Base-by-base conservation (phyloP, 2,888 invertebrate species). In the Drosophila neutralis region DNA sequence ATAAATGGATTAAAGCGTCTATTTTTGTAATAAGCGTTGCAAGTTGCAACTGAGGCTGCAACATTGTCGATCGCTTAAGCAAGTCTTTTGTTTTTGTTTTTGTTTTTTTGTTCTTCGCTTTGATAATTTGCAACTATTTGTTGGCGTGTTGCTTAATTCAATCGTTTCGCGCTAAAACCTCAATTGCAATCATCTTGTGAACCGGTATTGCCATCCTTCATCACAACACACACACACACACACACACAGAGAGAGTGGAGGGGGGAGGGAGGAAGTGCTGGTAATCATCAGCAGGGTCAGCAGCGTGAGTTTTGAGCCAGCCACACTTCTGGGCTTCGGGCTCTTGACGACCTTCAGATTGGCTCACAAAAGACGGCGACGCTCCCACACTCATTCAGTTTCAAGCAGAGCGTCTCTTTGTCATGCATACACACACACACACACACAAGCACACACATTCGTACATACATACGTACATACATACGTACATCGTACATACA, bases 321-420 rank as follows among this genome's bases (percentile, higher is more conserved):
- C 60, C 48, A 56, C 58, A 73, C 56, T 63, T 70, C 52, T 45
- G 73, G 62, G 53, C 66, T 65, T 74, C 57, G 77, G 74, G 74
- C 45, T 45, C 77, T 77, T 74, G 78, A 77, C 78, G 77, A 77
- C 77, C 77, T 77, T 77, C 77, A 77, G 79, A 78, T 74, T 77
- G 78, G 70, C 79, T 62, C 78, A 78, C 73, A 73, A 78, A 70
- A 77, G 78, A 76, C 45, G 59, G 78, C 78, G 60, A 69, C 78
- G 78, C 76, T 77, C 77, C 77, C 77, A 77, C 77, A 77, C 74
- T 74, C 49, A 53, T 58, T 66, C 66, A 60, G 51, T 33, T 65
- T 38, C n/a, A 51, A 63, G 5, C 54, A 35, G 45, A 45, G 64
- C 48, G 65, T 69, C 56, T 54, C 27, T 40, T 42, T 59, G 49